Conservation (phyloP, 2,888 invertebrate genomes). For the Agrotis segetum region DNA sequence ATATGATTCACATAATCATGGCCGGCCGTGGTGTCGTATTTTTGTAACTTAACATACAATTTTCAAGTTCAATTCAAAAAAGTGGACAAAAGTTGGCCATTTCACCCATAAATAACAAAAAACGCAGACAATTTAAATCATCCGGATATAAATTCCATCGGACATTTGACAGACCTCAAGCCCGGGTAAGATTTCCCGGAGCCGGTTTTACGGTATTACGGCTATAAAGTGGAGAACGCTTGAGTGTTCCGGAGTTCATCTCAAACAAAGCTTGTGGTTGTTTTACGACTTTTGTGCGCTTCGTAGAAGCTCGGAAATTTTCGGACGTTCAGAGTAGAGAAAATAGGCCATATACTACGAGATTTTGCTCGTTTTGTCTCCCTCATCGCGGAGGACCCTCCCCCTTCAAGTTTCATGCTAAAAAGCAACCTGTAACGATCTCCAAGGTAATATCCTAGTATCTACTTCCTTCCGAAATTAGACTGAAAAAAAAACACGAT, state of each 20-base stretch:
- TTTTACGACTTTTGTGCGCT: constrained; percentile 14
- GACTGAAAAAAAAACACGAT: too few species aligned
- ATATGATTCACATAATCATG: too few species aligned
- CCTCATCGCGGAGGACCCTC: too few species aligned
- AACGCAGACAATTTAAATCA: constrained; percentile 48
- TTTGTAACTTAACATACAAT: too few species aligned
- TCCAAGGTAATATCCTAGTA: too few species aligned
- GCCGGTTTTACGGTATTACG: constrained; percentile 61
- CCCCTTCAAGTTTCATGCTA: too few species aligned
- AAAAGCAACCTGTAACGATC: too few species aligned
- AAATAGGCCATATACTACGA: too few species aligned
- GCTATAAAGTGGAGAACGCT: constrained; percentile 55
- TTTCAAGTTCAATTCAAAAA: too few species aligned
- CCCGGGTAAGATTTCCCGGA: constrained; percentile 55
- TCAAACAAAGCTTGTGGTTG: constrained; percentile 38
- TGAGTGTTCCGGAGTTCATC: constrained; percentile 48
- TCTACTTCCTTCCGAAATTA: not conserved
- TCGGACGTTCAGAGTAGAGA: not conserved
- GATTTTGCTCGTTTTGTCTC: too few species aligned
- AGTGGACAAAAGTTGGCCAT: too few species aligned
- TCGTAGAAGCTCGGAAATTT: not conserved
- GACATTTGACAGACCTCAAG: constrained; percentile 55
- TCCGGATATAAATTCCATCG: constrained; percentile 48
- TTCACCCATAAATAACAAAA: constrained; percentile 12
- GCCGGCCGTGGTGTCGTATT: too few species aligned